phyloP scores from a whole-genome alignment of 1,140 invertebrate species.

The Drosophila mojavensis region DNA sequence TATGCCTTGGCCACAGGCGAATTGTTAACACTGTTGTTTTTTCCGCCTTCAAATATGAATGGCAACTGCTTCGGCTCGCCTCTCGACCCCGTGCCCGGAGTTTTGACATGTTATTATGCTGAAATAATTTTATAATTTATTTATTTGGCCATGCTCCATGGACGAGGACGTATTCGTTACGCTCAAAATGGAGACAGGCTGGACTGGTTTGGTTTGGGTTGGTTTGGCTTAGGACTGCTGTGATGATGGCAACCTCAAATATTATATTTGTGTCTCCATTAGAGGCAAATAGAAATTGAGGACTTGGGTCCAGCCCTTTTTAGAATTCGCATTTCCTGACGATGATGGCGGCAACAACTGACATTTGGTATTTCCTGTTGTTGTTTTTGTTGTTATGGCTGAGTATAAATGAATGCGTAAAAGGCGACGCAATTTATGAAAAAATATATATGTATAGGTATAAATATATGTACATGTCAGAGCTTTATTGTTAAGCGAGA shows the following conservation, averaged over 20 bases:
- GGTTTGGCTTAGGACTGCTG: no score
- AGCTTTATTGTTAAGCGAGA: no score
- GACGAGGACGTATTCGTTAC: constrained; percentile 51
- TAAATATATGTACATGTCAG: constrained; percentile 6
- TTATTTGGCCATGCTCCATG: constrained; percentile 57
- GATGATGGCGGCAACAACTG: constrained; percentile 23
- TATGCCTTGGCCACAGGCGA: constrained; percentile 38
- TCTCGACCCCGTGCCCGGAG: constrained; percentile 44
- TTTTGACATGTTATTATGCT: constrained; percentile 76
- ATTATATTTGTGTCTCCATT: constrained; percentile 37
- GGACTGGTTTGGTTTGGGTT: no score
- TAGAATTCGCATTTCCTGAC: constrained; percentile 46
- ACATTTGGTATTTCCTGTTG: constrained; percentile 67
- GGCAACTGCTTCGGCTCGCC: background rate
- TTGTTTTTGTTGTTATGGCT: constrained; percentile 15
- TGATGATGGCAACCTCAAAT: background rate
- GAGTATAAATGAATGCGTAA: constrained; percentile 5
- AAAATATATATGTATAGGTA: background rate
- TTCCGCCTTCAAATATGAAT: constrained; percentile 21
- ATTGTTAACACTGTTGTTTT: constrained; percentile 34
- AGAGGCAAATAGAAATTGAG: constrained; percentile 18
- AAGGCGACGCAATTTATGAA: constrained; percentile 6
- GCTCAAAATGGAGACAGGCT: constrained; percentile 43
- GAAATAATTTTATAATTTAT: constrained; percentile 84
- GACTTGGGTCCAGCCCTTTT: constrained; percentile 46